Base-by-base conservation (phyloP, 1,140 invertebrate genomes). In the Protaetia brevitarsis region DNA sequence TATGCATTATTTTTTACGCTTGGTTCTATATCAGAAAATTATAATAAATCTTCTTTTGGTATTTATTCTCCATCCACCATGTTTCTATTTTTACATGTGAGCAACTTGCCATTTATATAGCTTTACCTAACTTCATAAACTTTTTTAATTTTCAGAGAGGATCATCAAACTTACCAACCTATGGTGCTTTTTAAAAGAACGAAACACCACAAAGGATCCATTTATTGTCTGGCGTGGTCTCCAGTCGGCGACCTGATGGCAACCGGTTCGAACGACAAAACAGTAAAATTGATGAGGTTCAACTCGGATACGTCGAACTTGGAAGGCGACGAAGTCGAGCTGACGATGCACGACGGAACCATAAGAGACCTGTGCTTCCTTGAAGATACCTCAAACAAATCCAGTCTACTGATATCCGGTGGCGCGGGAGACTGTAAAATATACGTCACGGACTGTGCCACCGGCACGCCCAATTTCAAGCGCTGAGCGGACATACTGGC, bases 351-450 rank as follows among this genome's bases (percentile, higher is more conserved):
- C 79, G 96, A 98, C 79, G 97, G 97, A 23, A 99, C 97, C 0
- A 90, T 99, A 0, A 83, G 97, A 51, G 97, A 99, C 79, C 80
- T 99, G 51, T 96, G 96, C 76, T 99, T 99, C 82, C 89, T 99
- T 70, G 95, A 99, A 76, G 96, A 99, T 77, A 87, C 91, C 0
- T 90, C 88, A 51, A 97, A 95, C 78, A 93, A 94, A 75, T 90
- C 92, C 1, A 93, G 89, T 72, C 81, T 98, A 11, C 79, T 99
- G 41, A 94, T 99, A 63, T 98, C 95, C 76, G 97, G 95, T 30
- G 97, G 97, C 19, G 97, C 97, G 28, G 97, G 97, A 0, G 95
- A 99, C 78, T 98, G 96, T 81, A 97, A 98, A 79, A 97, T 99
- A 73, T 97, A 98, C 78, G 93, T 99, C 23, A 98, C 96, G 1